Percentiles rank a stretch among this genome's conserved stretches.
Conservation (phyloP, 2,797 vertebrate genomes). For the Chloroceryle amazona region DNA sequence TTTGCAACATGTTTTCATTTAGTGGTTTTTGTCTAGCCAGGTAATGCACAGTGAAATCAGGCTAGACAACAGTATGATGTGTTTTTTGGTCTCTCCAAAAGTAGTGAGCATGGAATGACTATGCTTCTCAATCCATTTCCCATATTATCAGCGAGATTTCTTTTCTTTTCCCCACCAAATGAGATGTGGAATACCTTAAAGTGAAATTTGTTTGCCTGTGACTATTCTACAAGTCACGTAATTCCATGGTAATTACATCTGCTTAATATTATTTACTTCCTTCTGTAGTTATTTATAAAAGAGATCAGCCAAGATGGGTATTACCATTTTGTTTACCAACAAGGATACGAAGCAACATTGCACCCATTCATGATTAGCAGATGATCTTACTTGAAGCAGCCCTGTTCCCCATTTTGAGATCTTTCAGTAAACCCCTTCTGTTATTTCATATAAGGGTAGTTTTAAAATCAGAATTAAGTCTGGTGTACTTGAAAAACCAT, state of each 20-base stretch:
- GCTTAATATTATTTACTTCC: not conserved
- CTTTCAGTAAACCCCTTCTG: not conserved
- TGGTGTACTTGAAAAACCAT: not conserved
- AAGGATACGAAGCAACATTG: not conserved
- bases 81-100: not conserved
- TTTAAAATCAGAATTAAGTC: not conserved
- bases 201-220: not conserved
- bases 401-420: not conserved
- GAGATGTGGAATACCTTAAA: not conserved
- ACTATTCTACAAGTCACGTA: not conserved
- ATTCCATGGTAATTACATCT: not conserved
- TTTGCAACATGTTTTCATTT: not conserved
- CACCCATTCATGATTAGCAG: not conserved
- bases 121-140: not conserved
- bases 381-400: not conserved
- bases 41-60: not conserved
- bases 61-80: not conserved
- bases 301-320: not conserved
- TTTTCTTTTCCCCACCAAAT: not conserved
- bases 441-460: not conserved
- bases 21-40: not conserved
- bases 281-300: not conserved
- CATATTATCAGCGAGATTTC: not conserved
- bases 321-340: not conserved
- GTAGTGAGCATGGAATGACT: not conserved